A percentile compares a stretch with the other conserved stretches of the same genome.
Evolutionary conservation across 2,797 vertebrate genomes (phyloP).

Genomic region (Thalassophryne amazonica): DNA sequence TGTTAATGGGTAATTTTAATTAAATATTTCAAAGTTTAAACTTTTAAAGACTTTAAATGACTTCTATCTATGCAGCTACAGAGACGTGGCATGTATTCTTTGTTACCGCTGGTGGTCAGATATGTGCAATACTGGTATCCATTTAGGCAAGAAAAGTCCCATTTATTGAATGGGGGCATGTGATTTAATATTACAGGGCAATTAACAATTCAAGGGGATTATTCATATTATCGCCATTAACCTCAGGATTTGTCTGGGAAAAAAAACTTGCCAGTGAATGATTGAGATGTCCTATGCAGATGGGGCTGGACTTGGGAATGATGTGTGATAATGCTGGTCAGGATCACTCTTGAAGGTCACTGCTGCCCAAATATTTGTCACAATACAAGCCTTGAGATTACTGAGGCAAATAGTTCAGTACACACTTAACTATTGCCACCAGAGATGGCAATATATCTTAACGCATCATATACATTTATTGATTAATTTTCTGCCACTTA

Average conservation of each 20-base stretch:
- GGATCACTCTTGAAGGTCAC: no score
- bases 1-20: slow-evolving; percentile 64
- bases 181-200: slow-evolving; percentile 61
- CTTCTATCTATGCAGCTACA: slow-evolving; percentile 30
- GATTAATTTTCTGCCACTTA: no score
- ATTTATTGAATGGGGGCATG: slow-evolving; percentile 51
- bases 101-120: slow-evolving; percentile 31
- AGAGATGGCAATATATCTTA: no score
- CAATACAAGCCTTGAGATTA: no score
- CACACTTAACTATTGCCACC: no score
- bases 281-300: no score
- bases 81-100: slow-evolving; percentile 30
- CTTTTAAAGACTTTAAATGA: slow-evolving; percentile 54
- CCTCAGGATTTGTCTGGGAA: slow-evolving; percentile 39
- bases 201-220: slow-evolving; percentile 52
- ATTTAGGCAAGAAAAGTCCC: slow-evolving; percentile 53
- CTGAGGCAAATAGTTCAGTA: no score
- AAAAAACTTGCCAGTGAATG: slow-evolving; percentile 10
- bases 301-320: no score
- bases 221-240: slow-evolving; percentile 55
- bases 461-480: no score
- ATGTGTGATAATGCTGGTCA: no score
- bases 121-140: slow-evolving; percentile 34
- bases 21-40: slow-evolving; percentile 63
- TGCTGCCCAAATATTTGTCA: no score